Conservation (phyloP, 2,113 vertebrate genomes). For the Oryzias woworae region DNA sequence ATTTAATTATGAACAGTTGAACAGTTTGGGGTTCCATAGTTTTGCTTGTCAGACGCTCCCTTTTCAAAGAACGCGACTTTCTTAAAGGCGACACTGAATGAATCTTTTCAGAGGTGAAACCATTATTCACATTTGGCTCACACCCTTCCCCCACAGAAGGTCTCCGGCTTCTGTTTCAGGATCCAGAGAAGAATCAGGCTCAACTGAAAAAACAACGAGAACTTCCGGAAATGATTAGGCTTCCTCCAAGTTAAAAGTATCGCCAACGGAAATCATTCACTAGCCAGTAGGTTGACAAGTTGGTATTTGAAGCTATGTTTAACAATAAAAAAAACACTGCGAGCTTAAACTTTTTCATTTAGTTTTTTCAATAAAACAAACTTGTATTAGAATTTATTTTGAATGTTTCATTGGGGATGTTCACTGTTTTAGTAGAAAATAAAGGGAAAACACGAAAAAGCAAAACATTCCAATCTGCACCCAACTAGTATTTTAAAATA, state of each 20-base stretch:
- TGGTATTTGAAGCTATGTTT: too few relatives aligned
- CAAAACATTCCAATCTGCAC: neutral
- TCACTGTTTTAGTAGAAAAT: too few relatives aligned
- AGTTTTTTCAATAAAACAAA: too few relatives aligned
- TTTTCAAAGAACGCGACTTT: conserved; percentile 33
- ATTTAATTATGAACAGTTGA: too few relatives aligned
- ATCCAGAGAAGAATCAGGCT: conserved; percentile 6
- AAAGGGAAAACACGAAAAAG: too few relatives aligned
- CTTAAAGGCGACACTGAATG: conserved; percentile 52
- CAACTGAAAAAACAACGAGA: fast-evolving
- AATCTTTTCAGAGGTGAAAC: conserved; percentile 61
- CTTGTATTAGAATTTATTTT: too few relatives aligned
- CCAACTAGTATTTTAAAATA: too few relatives aligned
- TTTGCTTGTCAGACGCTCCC: conserved; percentile 31
- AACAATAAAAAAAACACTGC: too few relatives aligned
- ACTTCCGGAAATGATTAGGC: too few relatives aligned
- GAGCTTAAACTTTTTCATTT: too few relatives aligned
- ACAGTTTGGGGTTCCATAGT: neutral
- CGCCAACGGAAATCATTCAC: neutral
- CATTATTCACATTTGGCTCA: conserved; percentile 38
- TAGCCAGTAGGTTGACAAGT: too few relatives aligned
- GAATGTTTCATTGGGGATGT: too few relatives aligned
- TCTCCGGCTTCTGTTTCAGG: conserved; percentile 35
- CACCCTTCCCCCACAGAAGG: conserved; percentile 58
- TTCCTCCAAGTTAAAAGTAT: conserved; percentile 41